These are phyloP conservation scores for Quadroppia sp. DNA, from an alignment of 2,888 invertebrate genomes.

Conservation along the genomic window DNA sequence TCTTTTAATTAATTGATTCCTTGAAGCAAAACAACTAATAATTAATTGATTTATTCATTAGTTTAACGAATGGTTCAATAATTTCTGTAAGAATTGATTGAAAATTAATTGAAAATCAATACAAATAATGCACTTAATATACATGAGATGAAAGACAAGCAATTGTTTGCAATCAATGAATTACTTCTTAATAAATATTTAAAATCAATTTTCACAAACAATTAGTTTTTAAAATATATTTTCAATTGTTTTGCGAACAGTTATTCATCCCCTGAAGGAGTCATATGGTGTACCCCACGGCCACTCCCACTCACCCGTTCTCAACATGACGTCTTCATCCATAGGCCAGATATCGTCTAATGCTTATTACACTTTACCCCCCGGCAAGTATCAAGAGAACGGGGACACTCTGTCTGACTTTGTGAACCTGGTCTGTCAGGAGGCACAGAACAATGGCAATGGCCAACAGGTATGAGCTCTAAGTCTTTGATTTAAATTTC, in stretches of 20 bases:
- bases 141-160: too few species aligned
- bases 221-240: too few species aligned
- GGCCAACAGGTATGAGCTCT: conserved; percentile 52
- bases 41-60: neutral
- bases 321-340: neutral
- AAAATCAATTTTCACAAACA: too few species aligned
- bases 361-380: conserved; percentile 17
- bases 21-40: neutral
- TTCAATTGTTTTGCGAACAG: neutral
- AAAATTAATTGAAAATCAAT: too few species aligned
- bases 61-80: neutral
- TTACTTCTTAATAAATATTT: too few species aligned
- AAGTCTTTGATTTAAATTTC: neutral
- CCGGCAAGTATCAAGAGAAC: conserved; percentile 69
- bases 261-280: neutral
- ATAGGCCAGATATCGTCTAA: conserved; percentile 15
- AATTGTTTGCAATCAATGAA: too few species aligned
- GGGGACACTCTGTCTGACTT: conserved; percentile 91
- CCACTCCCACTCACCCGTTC: conserved; percentile 14
- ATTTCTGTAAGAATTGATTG: too few species aligned
- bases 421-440: conserved; percentile 94
- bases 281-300: conserved; percentile 5
- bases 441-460: conserved; percentile 61
- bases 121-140: too few species aligned
- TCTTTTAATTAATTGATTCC: neutral